These are phyloP conservation scores for Archips crataeganus DNA, from an alignment of 2,888 invertebrate genomes.

Conservation along the genomic window DNA sequence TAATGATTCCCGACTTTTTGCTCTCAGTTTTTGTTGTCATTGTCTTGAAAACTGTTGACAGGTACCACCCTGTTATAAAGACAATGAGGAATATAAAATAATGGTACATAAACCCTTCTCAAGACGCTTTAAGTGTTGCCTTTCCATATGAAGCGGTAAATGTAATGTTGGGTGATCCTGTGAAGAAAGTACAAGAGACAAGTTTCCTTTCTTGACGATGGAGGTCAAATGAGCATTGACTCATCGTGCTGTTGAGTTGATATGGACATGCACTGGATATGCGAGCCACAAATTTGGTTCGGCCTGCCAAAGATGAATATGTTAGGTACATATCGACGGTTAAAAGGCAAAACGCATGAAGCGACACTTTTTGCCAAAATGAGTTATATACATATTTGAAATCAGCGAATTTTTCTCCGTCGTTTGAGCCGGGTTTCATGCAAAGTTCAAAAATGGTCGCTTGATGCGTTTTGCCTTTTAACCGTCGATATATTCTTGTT, in stretches of 20 bases:
- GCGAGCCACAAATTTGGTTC: slow-evolving; percentile 47
- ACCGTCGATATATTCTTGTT: no score
- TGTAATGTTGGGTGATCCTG: slow-evolving; percentile 37
- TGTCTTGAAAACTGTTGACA: slow-evolving; percentile 35
- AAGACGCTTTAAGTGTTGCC: slow-evolving; percentile 14
- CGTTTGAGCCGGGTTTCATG: no score
- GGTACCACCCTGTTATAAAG: neutral
- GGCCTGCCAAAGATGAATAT: slow-evolving; percentile 7
- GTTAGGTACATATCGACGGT: no score
- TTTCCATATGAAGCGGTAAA: slow-evolving; percentile 24
- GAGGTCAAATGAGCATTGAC: slow-evolving; percentile 54
- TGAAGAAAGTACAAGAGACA: slow-evolving; percentile 56
- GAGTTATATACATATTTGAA: no score
- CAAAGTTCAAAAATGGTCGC: no score
- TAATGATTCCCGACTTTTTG: slow-evolving; percentile 34
- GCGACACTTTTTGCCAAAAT: no score
- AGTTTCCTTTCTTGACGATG: slow-evolving; percentile 57
- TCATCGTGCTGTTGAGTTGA: slow-evolving; percentile 53
- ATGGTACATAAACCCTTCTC: slow-evolving; percentile 5
- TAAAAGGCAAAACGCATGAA: no score
- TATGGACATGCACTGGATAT: slow-evolving; percentile 53
- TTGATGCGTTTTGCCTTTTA: no score
- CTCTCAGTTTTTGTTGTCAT: slow-evolving; percentile 32
- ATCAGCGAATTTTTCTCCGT: no score
- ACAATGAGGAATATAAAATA: neutral